Evolutionary conservation across 2,113 vertebrate genomes (phyloP).

Genomic region (Callorhinus ursinus): DNA sequence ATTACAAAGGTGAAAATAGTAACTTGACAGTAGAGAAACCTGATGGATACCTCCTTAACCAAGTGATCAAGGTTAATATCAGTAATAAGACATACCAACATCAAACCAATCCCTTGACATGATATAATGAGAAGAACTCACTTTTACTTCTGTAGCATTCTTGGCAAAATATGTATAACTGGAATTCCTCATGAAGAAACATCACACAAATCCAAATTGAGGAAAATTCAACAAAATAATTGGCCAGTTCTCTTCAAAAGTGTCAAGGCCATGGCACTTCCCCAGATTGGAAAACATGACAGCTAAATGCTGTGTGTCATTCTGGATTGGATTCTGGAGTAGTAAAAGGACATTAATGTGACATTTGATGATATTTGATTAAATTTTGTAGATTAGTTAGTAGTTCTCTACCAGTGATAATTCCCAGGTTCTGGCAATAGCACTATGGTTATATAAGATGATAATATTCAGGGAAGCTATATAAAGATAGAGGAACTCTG

Average conservation of each 20-base stretch:
- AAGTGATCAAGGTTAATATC: conserved; percentile 10
- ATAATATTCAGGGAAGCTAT: not conserved
- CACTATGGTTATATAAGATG: not conserved
- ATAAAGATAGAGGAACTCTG: conserved; percentile 27
- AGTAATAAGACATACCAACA: not conserved
- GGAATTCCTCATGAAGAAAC: not conserved
- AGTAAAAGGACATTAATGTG: not conserved
- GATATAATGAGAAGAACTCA: not conserved
- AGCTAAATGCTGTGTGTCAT: not conserved
- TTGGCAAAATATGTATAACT: not conserved
- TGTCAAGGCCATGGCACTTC: not conserved
- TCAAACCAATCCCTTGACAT: not conserved
- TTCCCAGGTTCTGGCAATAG: not conserved
- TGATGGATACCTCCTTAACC: not conserved
- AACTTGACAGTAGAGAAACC: not conserved
- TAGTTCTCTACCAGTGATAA: not conserved
- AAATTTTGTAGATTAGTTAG: not conserved
- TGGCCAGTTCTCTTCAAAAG: not conserved
- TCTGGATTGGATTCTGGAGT: not conserved
- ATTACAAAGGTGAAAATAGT: not conserved
- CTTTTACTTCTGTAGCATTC: not conserved
- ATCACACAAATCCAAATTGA: conserved; percentile 17
- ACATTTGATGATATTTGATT: not conserved
- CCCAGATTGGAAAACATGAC: not conserved
- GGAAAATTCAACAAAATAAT: not conserved